Evolutionary conservation across 2,113 vertebrate genomes (phyloP).

Genomic region (Eupsittula cactorum): DNA sequence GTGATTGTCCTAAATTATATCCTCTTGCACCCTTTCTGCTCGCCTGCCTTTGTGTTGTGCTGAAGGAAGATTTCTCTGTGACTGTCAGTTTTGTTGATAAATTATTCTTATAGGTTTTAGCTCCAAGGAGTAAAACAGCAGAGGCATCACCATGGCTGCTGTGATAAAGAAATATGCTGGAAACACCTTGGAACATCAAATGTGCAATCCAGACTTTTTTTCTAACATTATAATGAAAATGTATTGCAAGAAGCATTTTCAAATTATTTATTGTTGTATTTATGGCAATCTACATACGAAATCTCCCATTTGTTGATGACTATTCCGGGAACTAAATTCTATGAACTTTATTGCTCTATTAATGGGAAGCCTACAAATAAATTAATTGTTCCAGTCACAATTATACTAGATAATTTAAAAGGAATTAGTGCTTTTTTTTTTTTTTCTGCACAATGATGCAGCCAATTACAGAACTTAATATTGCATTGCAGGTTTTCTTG

Average conservation of each 20-base stretch:
- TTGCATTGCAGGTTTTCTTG: background rate
- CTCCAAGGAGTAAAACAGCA: background rate
- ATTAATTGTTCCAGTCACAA: background rate
- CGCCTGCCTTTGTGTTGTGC: background rate
- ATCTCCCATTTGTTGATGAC: background rate
- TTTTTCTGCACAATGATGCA: background rate
- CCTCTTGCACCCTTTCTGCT: background rate
- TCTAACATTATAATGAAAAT: background rate
- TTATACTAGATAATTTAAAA: background rate
- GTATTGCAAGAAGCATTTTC: background rate
- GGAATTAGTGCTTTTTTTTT: background rate
- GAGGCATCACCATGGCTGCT: background rate
- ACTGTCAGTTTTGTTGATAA: background rate
- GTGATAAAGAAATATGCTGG: background rate
- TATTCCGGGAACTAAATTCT: background rate
- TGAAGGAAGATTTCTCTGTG: background rate
- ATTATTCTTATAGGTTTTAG: background rate
- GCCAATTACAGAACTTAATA: background rate
- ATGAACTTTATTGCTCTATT: background rate
- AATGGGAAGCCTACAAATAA: background rate
- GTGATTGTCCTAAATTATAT: background rate
- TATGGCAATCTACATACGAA: background rate
- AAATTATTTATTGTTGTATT: background rate
- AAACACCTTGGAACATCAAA: background rate
- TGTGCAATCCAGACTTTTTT: background rate